Evolutionary conservation across 2,888 invertebrate species (phyloP).

Genomic region (Isotomurus palustris): DNA sequence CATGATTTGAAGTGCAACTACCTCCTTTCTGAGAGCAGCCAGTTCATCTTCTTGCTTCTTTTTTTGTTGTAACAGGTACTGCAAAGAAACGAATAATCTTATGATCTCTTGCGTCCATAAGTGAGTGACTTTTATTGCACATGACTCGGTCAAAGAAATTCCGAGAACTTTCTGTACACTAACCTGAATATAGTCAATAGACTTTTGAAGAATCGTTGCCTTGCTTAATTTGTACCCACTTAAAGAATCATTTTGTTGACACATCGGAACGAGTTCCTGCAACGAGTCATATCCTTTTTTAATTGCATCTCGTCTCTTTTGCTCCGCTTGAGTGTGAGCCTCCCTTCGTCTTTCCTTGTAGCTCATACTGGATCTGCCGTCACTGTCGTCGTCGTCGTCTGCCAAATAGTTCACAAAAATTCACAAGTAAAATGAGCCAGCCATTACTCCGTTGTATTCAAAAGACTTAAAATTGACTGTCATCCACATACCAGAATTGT

Average conservation of each 20-base stretch:
- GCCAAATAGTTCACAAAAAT: constrained; percentile 30
- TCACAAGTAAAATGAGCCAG: neutral
- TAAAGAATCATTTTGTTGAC: constrained; percentile 79
- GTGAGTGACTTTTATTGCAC: neutral
- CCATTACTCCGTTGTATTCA: neutral
- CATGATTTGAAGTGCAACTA: constrained; percentile 87
- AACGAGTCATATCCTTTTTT: constrained; percentile 94
- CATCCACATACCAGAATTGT: constrained; percentile 64
- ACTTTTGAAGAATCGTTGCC: constrained; percentile 90
- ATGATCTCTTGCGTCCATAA: neutral
- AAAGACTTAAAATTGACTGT: constrained; percentile 1
- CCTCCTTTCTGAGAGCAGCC: constrained; percentile 81
- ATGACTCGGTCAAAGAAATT: neutral
- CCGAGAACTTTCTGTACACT: neutral
- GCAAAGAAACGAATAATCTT: constrained; percentile 49
- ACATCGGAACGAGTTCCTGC: constrained; percentile 87
- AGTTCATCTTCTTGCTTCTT: constrained; percentile 93
- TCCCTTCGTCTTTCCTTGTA: constrained; percentile 91
- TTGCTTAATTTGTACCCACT: constrained; percentile 93
- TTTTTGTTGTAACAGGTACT: constrained; percentile 85
- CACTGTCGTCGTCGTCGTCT: constrained; percentile 60
- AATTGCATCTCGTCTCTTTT: constrained; percentile 92
- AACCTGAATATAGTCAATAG: constrained; percentile 75
- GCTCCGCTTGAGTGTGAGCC: constrained; percentile 94
- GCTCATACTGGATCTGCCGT: constrained; percentile 64